Evolutionary conservation across 2,888 invertebrate species (phyloP).

Genomic region (Therioaphis trifolii): DNA sequence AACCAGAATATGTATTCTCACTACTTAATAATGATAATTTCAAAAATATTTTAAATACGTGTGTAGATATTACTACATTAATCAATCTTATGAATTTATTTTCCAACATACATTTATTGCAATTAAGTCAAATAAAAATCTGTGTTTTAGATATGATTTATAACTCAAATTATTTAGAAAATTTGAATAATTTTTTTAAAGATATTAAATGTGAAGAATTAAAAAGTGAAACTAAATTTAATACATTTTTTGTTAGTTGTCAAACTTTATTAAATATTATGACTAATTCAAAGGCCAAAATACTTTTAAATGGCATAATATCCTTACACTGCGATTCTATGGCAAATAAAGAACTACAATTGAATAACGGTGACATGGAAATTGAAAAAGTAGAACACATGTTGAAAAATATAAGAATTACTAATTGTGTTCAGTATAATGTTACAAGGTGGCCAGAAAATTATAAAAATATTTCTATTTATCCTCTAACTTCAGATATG

Average conservation of each 20-base stretch:
- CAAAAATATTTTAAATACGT: conserved; percentile 24
- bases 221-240: not conserved
- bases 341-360: not conserved
- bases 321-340: not conserved
- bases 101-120: conserved; percentile 26
- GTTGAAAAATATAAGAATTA: not conserved
- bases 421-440: conserved; percentile 65
- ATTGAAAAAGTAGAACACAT: not conserved
- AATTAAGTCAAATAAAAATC: not conserved
- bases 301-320: conserved; percentile 25
- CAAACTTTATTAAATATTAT: not conserved
- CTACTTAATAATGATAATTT: conserved; percentile 24
- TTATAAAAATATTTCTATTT: conserved; percentile 72
- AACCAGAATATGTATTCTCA: conserved; percentile 30
- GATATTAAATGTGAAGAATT: not conserved
- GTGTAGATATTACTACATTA: conserved; percentile 24
- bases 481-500: conserved; percentile 71
- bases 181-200: conserved; percentile 15
- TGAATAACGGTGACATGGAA: not conserved
- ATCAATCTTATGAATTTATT: conserved; percentile 45
- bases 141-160: not conserved
- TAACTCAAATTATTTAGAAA: conserved; percentile 40
- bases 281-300: not conserved
- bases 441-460: conserved; percentile 69
- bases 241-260: conserved; percentile 35